phyloP scores from a whole-genome alignment of 1,140 invertebrate genomes.

The Muscidifurax raptorellus region DNA sequence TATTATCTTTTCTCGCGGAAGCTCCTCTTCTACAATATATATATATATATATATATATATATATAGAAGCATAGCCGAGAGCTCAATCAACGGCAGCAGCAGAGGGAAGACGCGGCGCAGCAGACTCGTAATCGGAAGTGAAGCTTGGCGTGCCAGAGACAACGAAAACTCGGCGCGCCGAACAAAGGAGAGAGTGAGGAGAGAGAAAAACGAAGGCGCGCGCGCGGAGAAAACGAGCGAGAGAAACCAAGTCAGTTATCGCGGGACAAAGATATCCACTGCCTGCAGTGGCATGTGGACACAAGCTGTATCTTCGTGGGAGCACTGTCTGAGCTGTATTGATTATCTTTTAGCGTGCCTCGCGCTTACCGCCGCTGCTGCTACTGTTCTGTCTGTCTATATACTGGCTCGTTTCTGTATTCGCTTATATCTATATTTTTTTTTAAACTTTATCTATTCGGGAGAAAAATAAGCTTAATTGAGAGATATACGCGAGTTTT shows the following conservation, averaged over 20 bases:
- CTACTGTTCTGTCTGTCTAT: not conserved
- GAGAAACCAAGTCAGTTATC: slow-evolving; percentile 40
- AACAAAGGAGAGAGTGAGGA: not conserved
- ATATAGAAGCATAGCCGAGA: not conserved
- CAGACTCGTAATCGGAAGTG: slow-evolving; percentile 38
- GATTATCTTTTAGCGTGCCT: slow-evolving; percentile 59
- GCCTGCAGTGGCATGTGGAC: slow-evolving; percentile 41
- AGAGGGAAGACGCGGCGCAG: not conserved
- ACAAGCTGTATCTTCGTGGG: slow-evolving; percentile 36
- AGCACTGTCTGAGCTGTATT: slow-evolving; percentile 51
- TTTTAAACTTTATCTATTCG: too few species aligned
- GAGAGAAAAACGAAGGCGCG: not conserved
- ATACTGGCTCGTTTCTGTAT: slow-evolving; percentile 7
- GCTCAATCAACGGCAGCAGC: slow-evolving; percentile 19
- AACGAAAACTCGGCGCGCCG: not conserved
- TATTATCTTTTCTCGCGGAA: slow-evolving; percentile 36
- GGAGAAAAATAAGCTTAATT: too few species aligned
- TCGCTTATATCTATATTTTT: not conserved
- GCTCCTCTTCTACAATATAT: not conserved
- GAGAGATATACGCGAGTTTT: too few species aligned
- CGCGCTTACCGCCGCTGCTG: slow-evolving; percentile 21
- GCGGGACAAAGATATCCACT: slow-evolving; percentile 41
- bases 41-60: slow-evolving; percentile 3
- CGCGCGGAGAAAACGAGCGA: not conserved
- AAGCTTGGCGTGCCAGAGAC: slow-evolving; percentile 20